phyloP scores from a whole-genome alignment of 1,140 invertebrate genomes.

The Procambarus clarkii region DNA sequence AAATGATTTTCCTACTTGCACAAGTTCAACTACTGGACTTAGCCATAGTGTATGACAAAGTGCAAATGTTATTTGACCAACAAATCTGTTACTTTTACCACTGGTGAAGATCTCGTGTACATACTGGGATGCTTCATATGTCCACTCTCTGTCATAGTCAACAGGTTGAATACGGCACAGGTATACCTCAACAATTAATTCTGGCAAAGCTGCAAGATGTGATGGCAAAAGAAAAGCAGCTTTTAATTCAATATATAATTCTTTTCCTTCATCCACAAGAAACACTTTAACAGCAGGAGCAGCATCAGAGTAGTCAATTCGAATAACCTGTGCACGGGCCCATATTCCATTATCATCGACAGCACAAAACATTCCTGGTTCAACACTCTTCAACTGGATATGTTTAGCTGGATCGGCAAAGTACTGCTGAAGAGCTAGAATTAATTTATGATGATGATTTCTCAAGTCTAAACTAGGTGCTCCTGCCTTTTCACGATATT shows the following conservation, averaged over 20 bases:
- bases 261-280: conserved; percentile 57
- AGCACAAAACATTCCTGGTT: conserved; percentile 32
- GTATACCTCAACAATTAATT: conserved; percentile 50
- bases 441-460: conserved; percentile 31
- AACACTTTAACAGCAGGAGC: conserved; percentile 12
- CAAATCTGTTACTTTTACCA: conserved; percentile 21
- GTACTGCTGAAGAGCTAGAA: conserved; percentile 33
- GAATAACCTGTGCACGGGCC: conserved; percentile 33
- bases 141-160: conserved; percentile 43
- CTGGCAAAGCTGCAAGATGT: conserved; percentile 31
- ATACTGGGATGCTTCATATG: conserved; percentile 37
- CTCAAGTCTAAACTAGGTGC: conserved; percentile 6
- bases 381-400: neutral
- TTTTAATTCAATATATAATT: conserved; percentile 17
- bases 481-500: conserved; percentile 37
- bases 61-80: conserved; percentile 47
- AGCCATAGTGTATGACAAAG: conserved; percentile 46
- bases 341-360: conserved; percentile 13
- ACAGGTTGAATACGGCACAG: conserved; percentile 40
- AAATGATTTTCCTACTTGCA: conserved; percentile 25
- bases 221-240: conserved; percentile 15
- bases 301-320: conserved; percentile 14
- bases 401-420: conserved; percentile 24
- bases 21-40: conserved; percentile 40
- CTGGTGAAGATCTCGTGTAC: conserved; percentile 11